Conservation (phyloP, 2,888 invertebrate genomes). For the Spilosoma lubricipeda region DNA sequence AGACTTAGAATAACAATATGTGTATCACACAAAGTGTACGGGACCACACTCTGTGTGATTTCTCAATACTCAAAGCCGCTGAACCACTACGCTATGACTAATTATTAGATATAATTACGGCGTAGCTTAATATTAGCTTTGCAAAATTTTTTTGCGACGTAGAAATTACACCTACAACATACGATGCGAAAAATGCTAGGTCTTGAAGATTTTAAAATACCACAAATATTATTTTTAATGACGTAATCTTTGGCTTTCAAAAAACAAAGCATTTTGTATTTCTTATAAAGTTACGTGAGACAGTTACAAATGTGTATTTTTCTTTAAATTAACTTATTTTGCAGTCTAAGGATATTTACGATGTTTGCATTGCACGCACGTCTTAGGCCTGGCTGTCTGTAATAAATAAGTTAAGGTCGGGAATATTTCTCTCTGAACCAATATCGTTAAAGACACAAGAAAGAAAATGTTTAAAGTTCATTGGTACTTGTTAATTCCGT, state of each 20-base stretch:
- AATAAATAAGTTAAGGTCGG: constrained; percentile 77
- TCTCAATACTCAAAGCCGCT: no score
- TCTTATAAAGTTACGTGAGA: constrained; percentile 43
- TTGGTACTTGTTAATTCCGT: constrained; percentile 40
- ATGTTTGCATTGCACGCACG: constrained; percentile 74
- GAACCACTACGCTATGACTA: no score
- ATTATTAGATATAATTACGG: no score
- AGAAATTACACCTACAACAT: no score
- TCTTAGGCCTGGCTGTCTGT: constrained; percentile 66
- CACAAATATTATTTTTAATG: background rate
- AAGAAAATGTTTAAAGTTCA: constrained; percentile 63
- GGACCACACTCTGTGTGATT: no score
- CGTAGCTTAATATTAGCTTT: no score
- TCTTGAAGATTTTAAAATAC: background rate
- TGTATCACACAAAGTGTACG: no score
- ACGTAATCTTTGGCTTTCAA: background rate
- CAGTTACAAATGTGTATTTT: constrained; percentile 55
- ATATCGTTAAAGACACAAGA: constrained; percentile 73
- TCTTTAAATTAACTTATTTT: constrained; percentile 67
- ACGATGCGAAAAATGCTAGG: background rate
- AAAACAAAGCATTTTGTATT: background rate
- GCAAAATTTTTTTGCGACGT: no score
- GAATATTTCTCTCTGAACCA: constrained; percentile 79
- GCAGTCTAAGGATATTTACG: constrained; percentile 63
- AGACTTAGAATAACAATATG: no score